Base-by-base conservation (phyloP, 2,888 invertebrate genomes). In the Lasioglossum vierecki region DNA sequence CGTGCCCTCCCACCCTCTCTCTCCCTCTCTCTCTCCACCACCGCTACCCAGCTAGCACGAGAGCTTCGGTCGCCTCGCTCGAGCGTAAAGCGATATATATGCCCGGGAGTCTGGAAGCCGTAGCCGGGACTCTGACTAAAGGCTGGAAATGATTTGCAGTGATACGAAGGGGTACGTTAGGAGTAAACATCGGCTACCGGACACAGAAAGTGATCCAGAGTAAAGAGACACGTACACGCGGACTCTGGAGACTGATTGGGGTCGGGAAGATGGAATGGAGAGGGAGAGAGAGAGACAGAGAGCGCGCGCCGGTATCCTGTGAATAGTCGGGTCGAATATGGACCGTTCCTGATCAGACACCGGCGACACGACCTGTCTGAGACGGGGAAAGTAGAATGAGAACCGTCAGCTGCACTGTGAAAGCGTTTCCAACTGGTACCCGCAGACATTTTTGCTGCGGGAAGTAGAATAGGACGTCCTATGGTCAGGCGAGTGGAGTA, bases 1-100 rank as follows among this genome's bases (percentile, higher is more conserved):
- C 74, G 46, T 60, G 46, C n/a, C n/a, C 68, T 49, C 49, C 22
- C 2, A 8, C 18, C 49, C 2, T 30, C 30, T 30, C 30, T 30
- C 30, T 30, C 30, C 1, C 30, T 30, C 30, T 30, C 22, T 22
- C 49, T 22, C 49, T 2, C 49, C 8, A 2, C 49, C 49, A 6
- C 49, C 8, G 8, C 22, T 49, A 44, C 15, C 39, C 26, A 60
- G 57, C 73, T 39, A 71, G 46, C 60, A 75, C 44, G 57, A 70
- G 46, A 70, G 46, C 74, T 71, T 15, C 63, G 63, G 26, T 63
- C 15, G 15, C 6, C 63, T 26, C 49, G 15, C 15, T 60, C 49
- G 71, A 80, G 75, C 80, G 71, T 57, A n/a, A 57, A 57, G 57
- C 57, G 57, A 57, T 57, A n/a, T 57, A 57, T n/a, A 53, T 53